Conservation (phyloP, 2,113 vertebrate genomes). For the Pyxicephalus adspersus region DNA sequence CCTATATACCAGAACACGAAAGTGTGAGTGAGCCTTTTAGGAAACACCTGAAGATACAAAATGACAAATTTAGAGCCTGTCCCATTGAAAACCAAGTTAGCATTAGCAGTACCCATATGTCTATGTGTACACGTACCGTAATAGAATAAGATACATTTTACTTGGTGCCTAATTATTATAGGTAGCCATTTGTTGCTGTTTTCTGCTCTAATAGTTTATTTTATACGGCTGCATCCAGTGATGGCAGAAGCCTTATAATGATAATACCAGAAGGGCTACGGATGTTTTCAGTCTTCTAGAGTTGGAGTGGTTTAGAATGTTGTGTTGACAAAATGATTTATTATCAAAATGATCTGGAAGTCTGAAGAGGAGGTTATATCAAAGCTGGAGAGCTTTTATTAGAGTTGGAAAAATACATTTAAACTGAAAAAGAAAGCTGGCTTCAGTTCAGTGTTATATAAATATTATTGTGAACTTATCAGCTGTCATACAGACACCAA, state of each 20-base stretch:
- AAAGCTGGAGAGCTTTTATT: constrained; percentile 17
- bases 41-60: no score
- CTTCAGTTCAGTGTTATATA: constrained; percentile 15
- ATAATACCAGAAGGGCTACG: neutral
- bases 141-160: no score
- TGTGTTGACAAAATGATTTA: constrained; percentile 22
- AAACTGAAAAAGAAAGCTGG: constrained; percentile 20
- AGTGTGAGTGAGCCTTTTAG: no score
- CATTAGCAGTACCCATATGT: no score
- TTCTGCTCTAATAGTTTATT: neutral
- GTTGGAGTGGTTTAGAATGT: neutral
- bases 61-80: no score
- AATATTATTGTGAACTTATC: constrained; percentile 24
- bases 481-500: neutral
- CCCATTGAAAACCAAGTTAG: no score
- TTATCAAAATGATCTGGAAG: neutral
- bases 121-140: no score
- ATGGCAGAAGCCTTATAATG: neutral
- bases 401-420: constrained; percentile 28
- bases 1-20: no score
- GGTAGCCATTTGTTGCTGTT: no score
- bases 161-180: no score
- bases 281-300: neutral
- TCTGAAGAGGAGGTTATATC: constrained; percentile 2
- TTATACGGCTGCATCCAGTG: no score